phyloP scores from a whole-genome alignment of 2,113 vertebrate species.

The Chrysochloris asiatica region DNA sequence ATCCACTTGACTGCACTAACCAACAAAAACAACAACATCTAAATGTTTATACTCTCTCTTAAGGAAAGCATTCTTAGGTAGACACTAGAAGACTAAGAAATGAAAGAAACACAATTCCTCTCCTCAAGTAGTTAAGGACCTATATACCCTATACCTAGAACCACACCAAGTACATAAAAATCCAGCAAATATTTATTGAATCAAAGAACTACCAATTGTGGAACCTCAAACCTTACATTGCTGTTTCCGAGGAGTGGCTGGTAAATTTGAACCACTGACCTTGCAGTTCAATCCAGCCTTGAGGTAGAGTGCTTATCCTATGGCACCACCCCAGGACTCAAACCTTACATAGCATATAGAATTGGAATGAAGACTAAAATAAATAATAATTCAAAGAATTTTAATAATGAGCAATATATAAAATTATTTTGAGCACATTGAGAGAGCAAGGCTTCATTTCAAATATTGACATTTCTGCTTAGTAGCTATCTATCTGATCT shows the following conservation, averaged over 20 bases:
- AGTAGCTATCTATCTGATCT: not conserved
- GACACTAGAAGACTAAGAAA: not conserved
- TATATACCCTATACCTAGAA: not conserved
- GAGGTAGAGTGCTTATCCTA: too few relatives aligned
- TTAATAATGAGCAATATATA: too few relatives aligned
- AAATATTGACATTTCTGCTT: not conserved
- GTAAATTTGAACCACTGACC: too few relatives aligned
- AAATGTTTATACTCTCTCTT: not conserved
- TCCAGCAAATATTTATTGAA: not conserved
- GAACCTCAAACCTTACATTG: not conserved
- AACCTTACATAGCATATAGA: not conserved
- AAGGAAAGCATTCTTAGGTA: not conserved
- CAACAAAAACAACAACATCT: too few relatives aligned
- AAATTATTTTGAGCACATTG: too few relatives aligned
- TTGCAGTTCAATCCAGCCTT: too few relatives aligned
- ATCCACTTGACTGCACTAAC: too few relatives aligned
- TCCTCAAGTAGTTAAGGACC: not conserved
- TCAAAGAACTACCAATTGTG: not conserved
- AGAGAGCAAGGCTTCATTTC: too few relatives aligned
- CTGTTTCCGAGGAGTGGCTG: too few relatives aligned
- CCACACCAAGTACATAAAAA: not conserved
- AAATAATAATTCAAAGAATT: not conserved
- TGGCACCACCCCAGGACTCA: too few relatives aligned
- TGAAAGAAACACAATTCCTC: not conserved
- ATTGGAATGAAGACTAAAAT: conserved; percentile 15